Evolutionary conservation across 2,113 vertebrate genomes (phyloP).

Genomic region (Bucco capensis): DNA sequence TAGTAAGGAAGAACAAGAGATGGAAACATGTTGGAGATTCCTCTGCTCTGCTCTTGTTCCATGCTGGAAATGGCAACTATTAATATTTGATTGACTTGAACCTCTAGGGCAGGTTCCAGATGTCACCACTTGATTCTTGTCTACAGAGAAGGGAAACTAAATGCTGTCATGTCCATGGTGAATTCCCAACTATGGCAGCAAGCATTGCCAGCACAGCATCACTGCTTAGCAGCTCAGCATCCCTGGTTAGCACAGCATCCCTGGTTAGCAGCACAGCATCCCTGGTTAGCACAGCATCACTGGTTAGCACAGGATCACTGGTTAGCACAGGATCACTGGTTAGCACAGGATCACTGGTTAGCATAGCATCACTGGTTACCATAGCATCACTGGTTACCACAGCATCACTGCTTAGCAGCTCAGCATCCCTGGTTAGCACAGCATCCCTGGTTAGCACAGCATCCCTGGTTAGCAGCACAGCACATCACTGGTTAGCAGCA

Average conservation of each 20-base stretch:
- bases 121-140: constrained; percentile 32
- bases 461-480: not conserved
- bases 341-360: too few species aligned
- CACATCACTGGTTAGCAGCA: not conserved
- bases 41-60: not conserved
- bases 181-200: constrained; percentile 5
- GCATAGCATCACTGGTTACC: too few species aligned
- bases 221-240: too few species aligned
- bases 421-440: not conserved
- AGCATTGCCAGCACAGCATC: not conserved
- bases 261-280: not conserved
- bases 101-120: constrained; percentile 49
- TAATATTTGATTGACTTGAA: constrained; percentile 56
- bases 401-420: not conserved
- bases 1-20: not conserved
- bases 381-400: too few species aligned
- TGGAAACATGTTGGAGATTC: not conserved
- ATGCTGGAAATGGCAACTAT: not conserved
- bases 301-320: not conserved
- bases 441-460: too few species aligned
- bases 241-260: not conserved
- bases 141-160: constrained; percentile 1
- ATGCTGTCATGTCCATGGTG: not conserved
- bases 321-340: not conserved
- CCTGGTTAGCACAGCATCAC: not conserved